These are phyloP conservation scores for Latrodectus hesperus DNA, from an alignment of 2,888 invertebrate species.

Conservation along the genomic window DNA sequence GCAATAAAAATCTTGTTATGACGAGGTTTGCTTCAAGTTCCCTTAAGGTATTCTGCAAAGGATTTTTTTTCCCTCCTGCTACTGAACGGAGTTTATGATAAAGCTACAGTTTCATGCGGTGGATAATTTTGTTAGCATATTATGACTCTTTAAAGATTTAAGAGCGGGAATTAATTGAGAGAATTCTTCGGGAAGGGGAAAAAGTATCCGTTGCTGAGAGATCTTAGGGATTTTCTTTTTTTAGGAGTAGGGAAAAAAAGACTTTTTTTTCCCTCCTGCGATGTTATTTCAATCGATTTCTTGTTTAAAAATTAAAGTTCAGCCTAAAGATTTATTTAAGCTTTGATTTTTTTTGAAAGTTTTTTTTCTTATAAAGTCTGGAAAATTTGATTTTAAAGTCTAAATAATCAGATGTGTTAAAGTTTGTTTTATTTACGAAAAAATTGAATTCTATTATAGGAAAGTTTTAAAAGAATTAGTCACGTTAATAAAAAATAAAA, in stretches of 20 bases:
- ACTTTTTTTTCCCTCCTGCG: background rate
- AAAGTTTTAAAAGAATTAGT: no score
- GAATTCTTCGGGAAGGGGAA: background rate
- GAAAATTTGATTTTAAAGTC: no score
- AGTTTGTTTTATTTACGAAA: no score
- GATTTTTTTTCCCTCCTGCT: background rate
- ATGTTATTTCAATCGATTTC: background rate
- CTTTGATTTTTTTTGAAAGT: no score
- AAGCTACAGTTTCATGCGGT: background rate
- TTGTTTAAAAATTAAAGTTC: background rate
- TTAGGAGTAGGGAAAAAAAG: no score
- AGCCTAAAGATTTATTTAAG: background rate
- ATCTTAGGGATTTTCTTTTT: no score
- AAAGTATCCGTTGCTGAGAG: no score
- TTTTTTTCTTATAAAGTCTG: no score
- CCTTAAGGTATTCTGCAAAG: background rate
- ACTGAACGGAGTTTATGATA: background rate
- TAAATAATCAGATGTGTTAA: no score
- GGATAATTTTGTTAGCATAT: background rate
- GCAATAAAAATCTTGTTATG: slow-evolving; percentile 17
- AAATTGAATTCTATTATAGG: no score
- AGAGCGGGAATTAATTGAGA: background rate
- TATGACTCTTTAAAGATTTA: background rate
- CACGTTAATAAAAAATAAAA: no score
- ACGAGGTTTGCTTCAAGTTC: background rate